Evolutionary conservation across 92 coral and sea anemone genomes (phyloP), one percentile per base, ranked within the genome.

Genomic region (Zoanthus gigantus): DNA sequence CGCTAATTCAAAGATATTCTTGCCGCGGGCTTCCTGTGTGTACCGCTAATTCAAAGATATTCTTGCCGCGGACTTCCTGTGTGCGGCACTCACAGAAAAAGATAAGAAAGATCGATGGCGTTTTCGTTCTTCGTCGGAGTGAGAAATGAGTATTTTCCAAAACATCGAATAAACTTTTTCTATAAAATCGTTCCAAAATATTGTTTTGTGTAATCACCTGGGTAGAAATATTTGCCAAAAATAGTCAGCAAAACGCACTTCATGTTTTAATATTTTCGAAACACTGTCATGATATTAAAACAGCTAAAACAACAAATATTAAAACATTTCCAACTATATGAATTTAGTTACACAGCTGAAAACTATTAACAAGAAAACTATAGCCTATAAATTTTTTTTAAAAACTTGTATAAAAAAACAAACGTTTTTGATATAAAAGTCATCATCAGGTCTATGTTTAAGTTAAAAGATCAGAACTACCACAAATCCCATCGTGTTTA

Each of bases 271-370:
- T 79, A 56, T 58, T 73, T 44, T 60, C 46, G 42, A 79, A 37
- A 61, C 73, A 37, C 57, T 60, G 74, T 42, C 72, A 48, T 32
- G 9, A 17, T 31, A 79, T 79, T 79, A 61, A 73, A 50, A 79
- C 84, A 79, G 54, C 84, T 79, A 79, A 58, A 79, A 61, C n/a
- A 11, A 61, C 74, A 79, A 9, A 13, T 1, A 61, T 42, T 37
- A 44, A 63, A 79, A 63, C 18, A 79, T 28, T 79, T 29, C 11
- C 34, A 61, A 63, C 45, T 79, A 61, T 44, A 63, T 45, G 84
- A 42, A 73, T 45, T 79, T 44, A 79, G 23, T 79, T 45, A 79
- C 37, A 63, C 73, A 79, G 10, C 84, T 79, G 84, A 79, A 79
- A 63, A 79, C 14, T 3, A 34, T 34, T 34, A 57, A 47, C 28